Evolutionary conservation across 2,888 invertebrate genomes (phyloP).

Genomic region (Ethmia dodecea): DNA sequence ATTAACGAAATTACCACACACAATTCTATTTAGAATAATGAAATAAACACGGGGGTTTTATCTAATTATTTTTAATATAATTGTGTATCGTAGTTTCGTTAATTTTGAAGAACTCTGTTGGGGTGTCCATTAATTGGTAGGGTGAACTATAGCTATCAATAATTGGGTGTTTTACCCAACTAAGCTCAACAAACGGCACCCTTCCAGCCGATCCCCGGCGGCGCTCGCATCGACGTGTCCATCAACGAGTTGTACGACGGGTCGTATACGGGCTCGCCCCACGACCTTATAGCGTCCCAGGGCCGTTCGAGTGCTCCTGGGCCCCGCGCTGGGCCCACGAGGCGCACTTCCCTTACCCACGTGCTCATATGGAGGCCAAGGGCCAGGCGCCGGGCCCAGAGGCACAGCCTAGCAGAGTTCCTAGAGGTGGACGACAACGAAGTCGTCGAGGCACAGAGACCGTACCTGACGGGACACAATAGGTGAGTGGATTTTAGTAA

Average conservation of each 20-base stretch:
- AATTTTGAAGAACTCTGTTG: too few species aligned
- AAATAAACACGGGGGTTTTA: too few species aligned
- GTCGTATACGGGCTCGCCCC: conserved; percentile 95
- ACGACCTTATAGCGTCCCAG: conserved; percentile 89
- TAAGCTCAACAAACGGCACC: too few species aligned
- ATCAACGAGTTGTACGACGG: conserved; percentile 97
- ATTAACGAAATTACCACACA: too few species aligned
- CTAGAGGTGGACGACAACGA: conserved; percentile 92
- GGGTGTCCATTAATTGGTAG: too few species aligned
- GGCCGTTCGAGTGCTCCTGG: conserved; percentile 84
- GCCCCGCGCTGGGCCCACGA: conserved; percentile 86
- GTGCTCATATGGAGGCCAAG: conserved; percentile 86
- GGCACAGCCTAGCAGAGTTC: conserved; percentile 92
- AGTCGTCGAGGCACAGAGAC: conserved; percentile 85
- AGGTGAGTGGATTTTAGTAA: conserved; percentile 74
- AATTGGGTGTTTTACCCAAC: too few species aligned
- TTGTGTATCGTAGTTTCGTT: too few species aligned
- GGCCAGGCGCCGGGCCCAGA: conserved; percentile 70
- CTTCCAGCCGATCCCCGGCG: conserved; percentile 82
- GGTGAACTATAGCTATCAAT: too few species aligned
- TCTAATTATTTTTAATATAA: too few species aligned
- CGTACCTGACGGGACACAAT: conserved; percentile 93
- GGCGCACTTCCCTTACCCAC: conserved; percentile 86
- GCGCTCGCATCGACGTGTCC: conserved; percentile 95
- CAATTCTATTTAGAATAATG: too few species aligned